These are phyloP conservation scores for Barbus barbus DNA, from an alignment of 2,113 vertebrate genomes.

Conservation along the genomic window DNA sequence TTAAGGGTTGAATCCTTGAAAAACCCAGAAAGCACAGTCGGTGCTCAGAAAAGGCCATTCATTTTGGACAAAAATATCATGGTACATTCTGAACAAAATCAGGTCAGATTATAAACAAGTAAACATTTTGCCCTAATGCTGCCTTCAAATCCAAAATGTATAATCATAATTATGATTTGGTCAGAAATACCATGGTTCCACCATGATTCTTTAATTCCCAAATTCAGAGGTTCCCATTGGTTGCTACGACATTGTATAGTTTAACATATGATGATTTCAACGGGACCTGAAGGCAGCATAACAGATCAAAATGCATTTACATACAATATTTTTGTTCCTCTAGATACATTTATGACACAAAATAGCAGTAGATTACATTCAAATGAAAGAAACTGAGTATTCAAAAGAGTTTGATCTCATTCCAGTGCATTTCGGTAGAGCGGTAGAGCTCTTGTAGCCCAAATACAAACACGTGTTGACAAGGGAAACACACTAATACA, in stretches of 20 bases:
- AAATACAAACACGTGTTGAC: not conserved
- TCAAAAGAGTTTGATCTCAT: not conserved
- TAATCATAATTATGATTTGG: not conserved
- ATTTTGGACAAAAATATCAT: slow-evolving; percentile 29
- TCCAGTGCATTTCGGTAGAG: not conserved
- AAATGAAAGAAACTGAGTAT: slow-evolving; percentile 1
- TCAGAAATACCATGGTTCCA: not conserved
- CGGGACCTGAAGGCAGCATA: slow-evolving; percentile 27
- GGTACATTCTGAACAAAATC: slow-evolving; percentile 32
- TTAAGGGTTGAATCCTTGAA: slow-evolving; percentile 53
- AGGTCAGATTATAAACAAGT: slow-evolving; percentile 1
- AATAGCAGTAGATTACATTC: slow-evolving; percentile 44
- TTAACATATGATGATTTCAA: not conserved
- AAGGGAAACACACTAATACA: slow-evolving; percentile 26
- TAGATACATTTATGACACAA: slow-evolving; percentile 34
- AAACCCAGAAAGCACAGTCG: slow-evolving; percentile 68
- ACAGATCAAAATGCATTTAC: slow-evolving; percentile 28
- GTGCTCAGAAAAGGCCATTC: slow-evolving; percentile 73
- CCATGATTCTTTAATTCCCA: slow-evolving; percentile 10
- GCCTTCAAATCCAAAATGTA: slow-evolving; percentile 17
- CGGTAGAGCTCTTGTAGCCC: slow-evolving; percentile 6
- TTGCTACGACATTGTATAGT: not conserved
- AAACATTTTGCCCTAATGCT: slow-evolving; percentile 16
- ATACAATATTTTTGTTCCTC: not conserved
- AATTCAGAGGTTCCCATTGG: not conserved